A percentile compares a stretch with the other conserved stretches of the same genome.
These are phyloP conservation scores for Cataglyphis albicans DNA, from an alignment of 2,888 invertebrate species.

Conservation along the genomic window DNA sequence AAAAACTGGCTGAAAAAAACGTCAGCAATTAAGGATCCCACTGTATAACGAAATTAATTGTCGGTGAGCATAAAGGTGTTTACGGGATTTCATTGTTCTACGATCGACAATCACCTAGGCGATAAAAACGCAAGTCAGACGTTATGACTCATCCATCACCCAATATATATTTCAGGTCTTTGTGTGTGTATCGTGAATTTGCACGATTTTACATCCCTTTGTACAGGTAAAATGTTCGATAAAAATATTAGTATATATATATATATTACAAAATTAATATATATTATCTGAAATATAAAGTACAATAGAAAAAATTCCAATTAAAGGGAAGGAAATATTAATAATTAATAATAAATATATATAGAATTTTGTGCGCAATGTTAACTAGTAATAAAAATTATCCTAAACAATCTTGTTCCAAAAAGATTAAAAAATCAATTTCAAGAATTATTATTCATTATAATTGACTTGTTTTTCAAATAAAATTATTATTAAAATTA, in stretches of 20 bases:
- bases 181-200: background rate
- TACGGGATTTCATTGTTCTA: constrained; percentile 60
- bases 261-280: no score
- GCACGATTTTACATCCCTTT: background rate
- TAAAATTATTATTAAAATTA: background rate
- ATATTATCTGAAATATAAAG: background rate
- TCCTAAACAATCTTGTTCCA: background rate
- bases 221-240: background rate
- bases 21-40: constrained; percentile 65
- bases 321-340: background rate
- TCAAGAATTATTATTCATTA: background rate
- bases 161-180: background rate
- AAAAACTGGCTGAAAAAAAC: constrained; percentile 47
- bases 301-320: background rate
- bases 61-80: constrained; percentile 51
- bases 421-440: background rate
- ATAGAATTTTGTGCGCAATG: background rate
- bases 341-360: background rate
- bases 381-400: constrained; percentile 13
- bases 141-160: constrained; percentile 34
- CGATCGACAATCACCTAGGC: constrained; percentile 32
- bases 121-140: constrained; percentile 35
- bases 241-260: background rate
- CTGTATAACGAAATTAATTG: constrained; percentile 64
- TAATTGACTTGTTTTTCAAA: background rate